Percentiles rank a stretch among this genome's conserved stretches.
These are phyloP conservation scores for Eunapius fragilis DNA, from an alignment of 37 sponge, comb jelly and placozoan genomes.

Conservation along the genomic window DNA sequence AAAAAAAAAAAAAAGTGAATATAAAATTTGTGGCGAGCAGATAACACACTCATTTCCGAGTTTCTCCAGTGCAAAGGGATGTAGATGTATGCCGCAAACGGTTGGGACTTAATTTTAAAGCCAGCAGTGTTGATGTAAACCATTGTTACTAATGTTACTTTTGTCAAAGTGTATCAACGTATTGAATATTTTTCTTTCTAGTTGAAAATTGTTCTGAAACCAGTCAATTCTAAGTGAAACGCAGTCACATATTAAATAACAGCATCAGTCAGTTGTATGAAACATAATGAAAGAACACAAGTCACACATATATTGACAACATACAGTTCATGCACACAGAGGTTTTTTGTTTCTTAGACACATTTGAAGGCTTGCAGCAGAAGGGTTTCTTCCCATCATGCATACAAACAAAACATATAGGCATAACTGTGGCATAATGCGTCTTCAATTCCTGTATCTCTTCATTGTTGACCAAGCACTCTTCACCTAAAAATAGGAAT, in stretches of 20 bases:
- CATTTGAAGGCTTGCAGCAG: constrained; percentile 3
- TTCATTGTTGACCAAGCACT: constrained; percentile 2
- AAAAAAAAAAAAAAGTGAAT: neutral
- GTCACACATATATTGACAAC: neutral
- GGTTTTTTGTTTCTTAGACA: constrained; percentile 3
- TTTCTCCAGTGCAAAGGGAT: neutral
- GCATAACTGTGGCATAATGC: neutral
- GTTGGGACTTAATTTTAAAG: neutral
- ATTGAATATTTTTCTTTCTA: neutral
- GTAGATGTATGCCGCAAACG: neutral
- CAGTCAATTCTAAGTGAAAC: neutral
- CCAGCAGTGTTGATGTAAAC: neutral
- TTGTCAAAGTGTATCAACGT: neutral
- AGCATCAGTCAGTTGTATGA: neutral
- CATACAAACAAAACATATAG: neutral
- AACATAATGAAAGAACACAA: neutral
- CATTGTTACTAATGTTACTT: neutral
- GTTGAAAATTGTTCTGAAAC: neutral
- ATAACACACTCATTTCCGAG: neutral
- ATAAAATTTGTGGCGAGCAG: neutral
- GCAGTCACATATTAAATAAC: neutral
- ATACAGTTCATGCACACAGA: neutral
- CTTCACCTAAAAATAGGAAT: constrained; percentile 5
- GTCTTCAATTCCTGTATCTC: neutral
- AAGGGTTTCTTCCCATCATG: constrained; percentile 13